These are phyloP conservation scores for Temnothorax unifasciatus DNA, from an alignment of 2,888 invertebrate genomes.

Conservation along the genomic window DNA sequence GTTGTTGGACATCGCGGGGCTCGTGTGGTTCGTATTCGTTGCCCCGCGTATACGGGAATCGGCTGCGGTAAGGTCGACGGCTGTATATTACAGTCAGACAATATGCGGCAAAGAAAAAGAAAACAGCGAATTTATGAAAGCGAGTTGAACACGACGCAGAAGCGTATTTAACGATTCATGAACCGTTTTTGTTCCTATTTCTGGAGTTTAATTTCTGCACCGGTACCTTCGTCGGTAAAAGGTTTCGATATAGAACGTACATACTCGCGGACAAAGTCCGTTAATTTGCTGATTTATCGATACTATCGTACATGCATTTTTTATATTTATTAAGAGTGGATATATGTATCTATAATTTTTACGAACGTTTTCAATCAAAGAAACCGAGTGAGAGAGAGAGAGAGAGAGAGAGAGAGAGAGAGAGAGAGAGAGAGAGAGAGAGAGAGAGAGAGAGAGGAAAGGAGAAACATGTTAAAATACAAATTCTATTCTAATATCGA, in stretches of 20 bases:
- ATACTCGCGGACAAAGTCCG: neutral
- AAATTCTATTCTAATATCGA: too few relatives aligned
- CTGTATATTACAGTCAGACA: constrained; percentile 13
- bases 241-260: neutral
- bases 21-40: constrained; percentile 9
- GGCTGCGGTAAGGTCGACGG: constrained; percentile 6
- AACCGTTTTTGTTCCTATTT: constrained; percentile 42
- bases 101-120: constrained; percentile 15
- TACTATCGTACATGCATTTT: neutral
- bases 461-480: neutral
- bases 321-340: neutral
- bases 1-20: neutral
- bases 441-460: too few relatives aligned
- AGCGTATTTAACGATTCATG: constrained; percentile 27
- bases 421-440: too few relatives aligned
- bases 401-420: too few relatives aligned
- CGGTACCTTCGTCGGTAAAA: constrained; percentile 12
- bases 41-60: neutral
- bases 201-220: constrained; percentile 42
- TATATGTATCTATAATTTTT: neutral
- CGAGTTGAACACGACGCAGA: neutral
- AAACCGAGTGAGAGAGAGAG: neutral
- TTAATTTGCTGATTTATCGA: neutral
- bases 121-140: constrained; percentile 12
- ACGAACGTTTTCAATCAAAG: neutral